Conservation (phyloP, 2,113 vertebrate species). For the Macrotis lagotis region DNA sequence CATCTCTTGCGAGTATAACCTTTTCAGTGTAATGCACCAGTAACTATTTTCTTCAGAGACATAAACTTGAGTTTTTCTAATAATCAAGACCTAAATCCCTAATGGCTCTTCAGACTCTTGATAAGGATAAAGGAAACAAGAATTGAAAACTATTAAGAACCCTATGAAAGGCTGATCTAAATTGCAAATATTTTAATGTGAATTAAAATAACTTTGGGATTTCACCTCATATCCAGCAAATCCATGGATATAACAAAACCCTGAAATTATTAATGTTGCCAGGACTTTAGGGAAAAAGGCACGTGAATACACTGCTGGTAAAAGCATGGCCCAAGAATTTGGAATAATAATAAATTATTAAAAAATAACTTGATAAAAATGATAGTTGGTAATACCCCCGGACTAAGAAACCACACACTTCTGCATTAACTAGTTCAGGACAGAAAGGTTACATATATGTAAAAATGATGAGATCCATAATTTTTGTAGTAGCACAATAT, state of each 20-base stretch:
- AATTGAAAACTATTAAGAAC: no score
- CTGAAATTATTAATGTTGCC: not conserved
- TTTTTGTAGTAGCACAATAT: not conserved
- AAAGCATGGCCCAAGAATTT: not conserved
- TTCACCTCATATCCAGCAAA: not conserved
- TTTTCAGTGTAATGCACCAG: not conserved
- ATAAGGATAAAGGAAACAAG: no score
- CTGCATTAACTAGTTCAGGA: not conserved
- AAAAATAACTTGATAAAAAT: not conserved
- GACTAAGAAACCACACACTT: not conserved
- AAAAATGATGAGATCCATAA: not conserved
- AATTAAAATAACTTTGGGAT: not conserved
- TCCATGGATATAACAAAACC: not conserved
- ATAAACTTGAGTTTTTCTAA: slow-evolving; percentile 28
- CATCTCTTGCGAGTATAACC: not conserved
- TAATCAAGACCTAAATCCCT: not conserved
- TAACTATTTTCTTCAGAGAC: not conserved
- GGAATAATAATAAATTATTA: not conserved
- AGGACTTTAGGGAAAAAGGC: not conserved
- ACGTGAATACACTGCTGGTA: not conserved
- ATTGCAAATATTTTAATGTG: not conserved
- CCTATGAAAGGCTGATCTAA: not conserved
- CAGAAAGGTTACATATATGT: not conserved
- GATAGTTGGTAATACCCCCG: not conserved
- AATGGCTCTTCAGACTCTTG: not conserved